Percentiles rank a stretch among this genome's conserved stretches.
Evolutionary conservation across 2,797 vertebrate genomes (phyloP).

Genomic region (Streptopelia turtur): DNA sequence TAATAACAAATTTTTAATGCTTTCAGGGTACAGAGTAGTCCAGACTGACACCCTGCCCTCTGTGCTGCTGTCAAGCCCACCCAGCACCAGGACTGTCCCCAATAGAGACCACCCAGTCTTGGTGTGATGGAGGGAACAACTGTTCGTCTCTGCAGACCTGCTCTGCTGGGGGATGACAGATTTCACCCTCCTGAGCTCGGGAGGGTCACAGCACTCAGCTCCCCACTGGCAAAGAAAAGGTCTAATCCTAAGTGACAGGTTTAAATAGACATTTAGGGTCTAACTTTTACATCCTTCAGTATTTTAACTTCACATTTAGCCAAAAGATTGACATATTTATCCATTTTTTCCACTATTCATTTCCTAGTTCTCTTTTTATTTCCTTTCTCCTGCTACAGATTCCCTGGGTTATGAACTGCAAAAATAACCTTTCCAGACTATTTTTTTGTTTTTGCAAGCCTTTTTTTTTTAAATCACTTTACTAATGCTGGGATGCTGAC

Average conservation of each 20-base stretch:
- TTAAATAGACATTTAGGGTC: not conserved
- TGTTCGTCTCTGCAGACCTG: not conserved
- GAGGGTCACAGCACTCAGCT: not conserved
- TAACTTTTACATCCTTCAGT: not conserved
- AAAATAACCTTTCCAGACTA: slow-evolving; percentile 14
- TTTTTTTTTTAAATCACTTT: not conserved
- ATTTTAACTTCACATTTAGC: slow-evolving; percentile 7
- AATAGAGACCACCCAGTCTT: not conserved
- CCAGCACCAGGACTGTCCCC: not conserved
- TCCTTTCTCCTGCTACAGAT: slow-evolving; percentile 13
- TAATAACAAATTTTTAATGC: not conserved
- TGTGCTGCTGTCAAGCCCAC: not conserved
- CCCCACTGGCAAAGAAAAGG: not conserved
- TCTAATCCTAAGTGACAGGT: not conserved
- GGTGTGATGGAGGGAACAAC: fast-evolving
- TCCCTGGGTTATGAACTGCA: slow-evolving; percentile 40
- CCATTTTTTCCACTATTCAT: slow-evolving; percentile 44
- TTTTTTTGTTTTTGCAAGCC: slow-evolving; percentile 13
- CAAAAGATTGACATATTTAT: not conserved
- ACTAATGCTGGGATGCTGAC: not conserved
- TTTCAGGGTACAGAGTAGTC: fast-evolving
- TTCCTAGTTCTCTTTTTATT: slow-evolving; percentile 24
- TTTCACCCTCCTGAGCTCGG: not conserved
- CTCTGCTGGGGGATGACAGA: too few relatives aligned
- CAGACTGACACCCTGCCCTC: not conserved